These are phyloP conservation scores for Acromyrmex echinatior DNA, from an alignment of 1,140 invertebrate species.

Conservation along the genomic window DNA sequence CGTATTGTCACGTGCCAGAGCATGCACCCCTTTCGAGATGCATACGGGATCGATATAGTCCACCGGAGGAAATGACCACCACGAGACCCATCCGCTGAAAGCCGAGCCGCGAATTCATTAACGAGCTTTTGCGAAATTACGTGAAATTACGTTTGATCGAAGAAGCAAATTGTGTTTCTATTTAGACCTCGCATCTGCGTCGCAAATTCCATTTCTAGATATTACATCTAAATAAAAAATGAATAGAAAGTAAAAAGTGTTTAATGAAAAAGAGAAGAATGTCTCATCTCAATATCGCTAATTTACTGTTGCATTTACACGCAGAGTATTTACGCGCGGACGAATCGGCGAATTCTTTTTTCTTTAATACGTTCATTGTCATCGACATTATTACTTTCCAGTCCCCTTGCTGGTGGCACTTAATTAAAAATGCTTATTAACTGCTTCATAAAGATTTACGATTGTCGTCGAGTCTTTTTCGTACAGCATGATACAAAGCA, in stretches of 20 bases:
- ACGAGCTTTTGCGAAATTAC: conserved; percentile 36
- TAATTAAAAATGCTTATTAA: conserved; percentile 46
- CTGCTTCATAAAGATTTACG: conserved; percentile 34
- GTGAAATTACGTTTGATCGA: background rate
- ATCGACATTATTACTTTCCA: conserved; percentile 30
- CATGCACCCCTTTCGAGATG: conserved; percentile 49
- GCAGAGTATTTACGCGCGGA: background rate
- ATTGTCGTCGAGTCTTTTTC: conserved; percentile 6
- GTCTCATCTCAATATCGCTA: conserved; percentile 20
- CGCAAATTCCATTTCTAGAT: background rate
- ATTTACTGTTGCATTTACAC: conserved; percentile 9
- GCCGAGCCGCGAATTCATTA: conserved; percentile 38
- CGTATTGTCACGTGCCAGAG: conserved; percentile 62
- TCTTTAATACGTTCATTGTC: background rate
- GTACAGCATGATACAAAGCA: background rate
- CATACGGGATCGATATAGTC: conserved; percentile 55
- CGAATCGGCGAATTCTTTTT: conserved; percentile 1
- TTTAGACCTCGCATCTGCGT: background rate
- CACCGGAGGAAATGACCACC: conserved; percentile 52
- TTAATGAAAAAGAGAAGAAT: background rate
- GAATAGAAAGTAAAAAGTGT: background rate
- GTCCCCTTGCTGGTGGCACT: background rate
- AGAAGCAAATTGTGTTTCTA: conserved; percentile 14
- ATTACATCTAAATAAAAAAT: conserved; percentile 9
- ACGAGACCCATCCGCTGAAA: conserved; percentile 23